Conservation (phyloP, 2,113 vertebrate species). For the Apistogramma diplotaenia region DNA sequence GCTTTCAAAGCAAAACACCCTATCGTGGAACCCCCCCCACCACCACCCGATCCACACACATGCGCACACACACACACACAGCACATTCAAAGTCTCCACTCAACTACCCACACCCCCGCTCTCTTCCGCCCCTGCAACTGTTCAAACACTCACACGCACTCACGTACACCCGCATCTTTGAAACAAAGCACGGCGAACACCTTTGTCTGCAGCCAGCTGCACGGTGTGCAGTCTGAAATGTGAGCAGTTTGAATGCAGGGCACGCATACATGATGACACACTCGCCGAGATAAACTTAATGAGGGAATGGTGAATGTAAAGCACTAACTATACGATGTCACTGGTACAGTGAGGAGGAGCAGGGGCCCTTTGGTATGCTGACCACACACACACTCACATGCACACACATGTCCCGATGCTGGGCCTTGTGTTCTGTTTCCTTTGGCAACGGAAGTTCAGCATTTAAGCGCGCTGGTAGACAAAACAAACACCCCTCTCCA, state of each 20-base stretch:
- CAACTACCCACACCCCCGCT: slow-evolving; percentile 19
- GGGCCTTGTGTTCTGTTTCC: slow-evolving; percentile 68
- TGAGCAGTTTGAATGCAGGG: slow-evolving; percentile 8
- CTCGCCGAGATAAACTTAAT: slow-evolving; percentile 57
- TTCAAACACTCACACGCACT: slow-evolving; percentile 46
- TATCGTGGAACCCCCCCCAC: slow-evolving; percentile 21
- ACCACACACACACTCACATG: slow-evolving; percentile 51
- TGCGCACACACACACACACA: background rate
- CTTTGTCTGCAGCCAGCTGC: slow-evolving; percentile 70
- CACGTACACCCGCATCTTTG: slow-evolving; percentile 28
- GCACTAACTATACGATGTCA: slow-evolving; percentile 64
- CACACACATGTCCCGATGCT: slow-evolving; percentile 35
- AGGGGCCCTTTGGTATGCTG: slow-evolving; percentile 63
- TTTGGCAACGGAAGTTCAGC: slow-evolving; percentile 71
- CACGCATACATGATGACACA: slow-evolving; percentile 28
- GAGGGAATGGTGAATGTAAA: slow-evolving; percentile 51
- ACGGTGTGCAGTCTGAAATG: slow-evolving; percentile 21
- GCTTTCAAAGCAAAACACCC: slow-evolving; percentile 56
- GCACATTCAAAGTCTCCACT: slow-evolving; percentile 30
- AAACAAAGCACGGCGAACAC: slow-evolving; percentile 62
- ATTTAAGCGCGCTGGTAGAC: slow-evolving; percentile 68
- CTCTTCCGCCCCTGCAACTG: slow-evolving; percentile 37
- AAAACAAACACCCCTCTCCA: slow-evolving; percentile 71
- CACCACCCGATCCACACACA: background rate
- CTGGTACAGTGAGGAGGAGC: slow-evolving; percentile 70